A percentile compares a stretch with the other conserved stretches of the same genome.
Evolutionary conservation across 1,140 invertebrate species (phyloP).

Genomic region (Sinella curviseta): DNA sequence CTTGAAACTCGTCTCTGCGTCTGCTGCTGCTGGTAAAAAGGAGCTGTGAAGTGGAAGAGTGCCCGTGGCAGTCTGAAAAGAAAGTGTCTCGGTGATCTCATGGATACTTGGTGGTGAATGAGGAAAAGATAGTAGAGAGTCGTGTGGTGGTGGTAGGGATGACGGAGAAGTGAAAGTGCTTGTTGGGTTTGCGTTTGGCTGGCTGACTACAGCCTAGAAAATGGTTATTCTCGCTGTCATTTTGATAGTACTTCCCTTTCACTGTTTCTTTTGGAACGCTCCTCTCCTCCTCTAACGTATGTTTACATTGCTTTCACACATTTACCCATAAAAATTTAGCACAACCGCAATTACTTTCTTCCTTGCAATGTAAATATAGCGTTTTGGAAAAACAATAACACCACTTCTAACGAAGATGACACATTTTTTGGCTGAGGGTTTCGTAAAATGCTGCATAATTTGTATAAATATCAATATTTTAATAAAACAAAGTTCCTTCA

Average conservation of each 20-base stretch:
- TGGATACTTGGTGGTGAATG: background rate
- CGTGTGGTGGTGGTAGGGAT: background rate
- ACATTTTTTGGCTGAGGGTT: no score
- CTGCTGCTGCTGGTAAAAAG: background rate
- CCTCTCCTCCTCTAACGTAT: background rate
- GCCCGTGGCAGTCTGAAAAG: constrained; percentile 39
- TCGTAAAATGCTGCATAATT: no score
- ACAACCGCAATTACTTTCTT: no score
- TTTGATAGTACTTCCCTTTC: background rate
- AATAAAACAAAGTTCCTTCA: no score
- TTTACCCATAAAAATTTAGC: background rate
- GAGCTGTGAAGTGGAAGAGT: constrained; percentile 35
- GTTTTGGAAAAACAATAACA: no score
- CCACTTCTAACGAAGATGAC: no score
- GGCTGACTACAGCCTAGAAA: no score
- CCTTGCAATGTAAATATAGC: no score
- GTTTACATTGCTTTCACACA: background rate
- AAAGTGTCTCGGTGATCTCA: background rate
- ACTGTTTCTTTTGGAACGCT: background rate
- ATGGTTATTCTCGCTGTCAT: background rate
- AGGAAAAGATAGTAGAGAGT: background rate
- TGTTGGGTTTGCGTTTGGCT: no score
- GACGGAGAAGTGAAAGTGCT: background rate
- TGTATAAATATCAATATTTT: no score
- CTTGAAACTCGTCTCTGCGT: background rate